phyloP scores from a whole-genome alignment of 2,113 vertebrate genomes.

The Vombatus ursinus region DNA sequence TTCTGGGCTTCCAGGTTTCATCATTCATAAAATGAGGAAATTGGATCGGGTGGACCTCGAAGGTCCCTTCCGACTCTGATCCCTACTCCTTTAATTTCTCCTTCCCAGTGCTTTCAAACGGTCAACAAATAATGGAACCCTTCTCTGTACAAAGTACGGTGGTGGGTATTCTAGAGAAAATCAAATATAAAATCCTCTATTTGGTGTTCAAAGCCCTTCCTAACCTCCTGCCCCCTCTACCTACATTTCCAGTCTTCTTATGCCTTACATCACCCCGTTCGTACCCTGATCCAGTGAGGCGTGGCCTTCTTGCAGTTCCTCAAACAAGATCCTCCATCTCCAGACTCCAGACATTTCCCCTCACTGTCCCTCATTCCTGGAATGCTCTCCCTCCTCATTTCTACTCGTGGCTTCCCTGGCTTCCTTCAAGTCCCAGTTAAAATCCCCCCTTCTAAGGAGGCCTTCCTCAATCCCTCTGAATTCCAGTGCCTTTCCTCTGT shows the following conservation, averaged over 20 bases:
- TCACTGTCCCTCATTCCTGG: no score
- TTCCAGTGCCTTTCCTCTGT: neutral
- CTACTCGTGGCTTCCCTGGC: neutral
- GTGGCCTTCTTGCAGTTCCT: no score
- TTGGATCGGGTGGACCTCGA: neutral
- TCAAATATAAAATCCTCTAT: neutral
- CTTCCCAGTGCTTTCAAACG: neutral
- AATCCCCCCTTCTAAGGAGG: neutral
- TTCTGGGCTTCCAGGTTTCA: neutral
- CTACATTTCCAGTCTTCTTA: no score
- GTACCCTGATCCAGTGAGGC: no score
- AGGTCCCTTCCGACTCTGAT: neutral
- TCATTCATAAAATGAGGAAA: neutral
- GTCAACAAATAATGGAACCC: neutral
- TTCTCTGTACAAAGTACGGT: neutral
- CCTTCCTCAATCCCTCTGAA: neutral
- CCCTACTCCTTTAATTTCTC: neutral
- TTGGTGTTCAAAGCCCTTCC: no score
- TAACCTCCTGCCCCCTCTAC: no score
- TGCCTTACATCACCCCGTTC: no score
- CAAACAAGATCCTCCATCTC: no score
- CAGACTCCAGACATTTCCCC: no score
- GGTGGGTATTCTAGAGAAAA: neutral
- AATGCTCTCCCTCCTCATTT: neutral
- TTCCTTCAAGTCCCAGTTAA: neutral